A percentile compares a stretch with the other conserved stretches of the same genome.
phyloP scores from a whole-genome alignment of 2,113 vertebrate species.

The Ctenomys sociabilis region DNA sequence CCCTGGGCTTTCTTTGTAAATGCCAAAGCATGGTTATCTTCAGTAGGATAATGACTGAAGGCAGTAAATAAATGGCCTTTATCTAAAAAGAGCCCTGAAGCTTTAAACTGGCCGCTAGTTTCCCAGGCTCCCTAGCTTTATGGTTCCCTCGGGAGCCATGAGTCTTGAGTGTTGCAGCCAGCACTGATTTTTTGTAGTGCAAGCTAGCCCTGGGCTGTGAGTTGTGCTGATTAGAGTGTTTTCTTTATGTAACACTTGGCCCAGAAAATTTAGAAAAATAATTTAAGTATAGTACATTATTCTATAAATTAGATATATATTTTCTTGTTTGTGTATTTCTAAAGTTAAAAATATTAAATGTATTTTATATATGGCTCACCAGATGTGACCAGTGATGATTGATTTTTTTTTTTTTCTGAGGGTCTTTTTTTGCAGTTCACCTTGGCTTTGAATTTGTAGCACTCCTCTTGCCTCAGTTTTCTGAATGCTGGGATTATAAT shows the following conservation, averaged over 20 bases:
- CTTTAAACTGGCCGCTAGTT: no score
- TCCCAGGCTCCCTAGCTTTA: no score
- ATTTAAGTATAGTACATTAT: background rate
- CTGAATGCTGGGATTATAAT: background rate
- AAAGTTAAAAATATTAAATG: background rate
- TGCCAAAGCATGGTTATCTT: background rate
- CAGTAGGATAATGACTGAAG: background rate
- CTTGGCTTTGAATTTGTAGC: background rate
- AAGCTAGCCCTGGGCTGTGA: rapidly evolving
- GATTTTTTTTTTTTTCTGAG: background rate
- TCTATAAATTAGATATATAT: background rate
- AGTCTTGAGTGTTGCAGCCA: rapidly evolving
- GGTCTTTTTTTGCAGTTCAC: background rate
- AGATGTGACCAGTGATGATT: background rate
- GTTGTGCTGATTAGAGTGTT: background rate
- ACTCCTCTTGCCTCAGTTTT: background rate
- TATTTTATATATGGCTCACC: rapidly evolving
- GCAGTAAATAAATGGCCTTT: background rate
- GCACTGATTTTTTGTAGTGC: background rate
- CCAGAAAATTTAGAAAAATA: background rate
- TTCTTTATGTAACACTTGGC: background rate
- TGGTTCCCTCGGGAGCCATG: background rate
- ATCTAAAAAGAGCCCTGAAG: background rate
- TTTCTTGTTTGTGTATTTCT: no score
- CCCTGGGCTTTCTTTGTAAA: background rate